Conservation (phyloP, 2,797 vertebrate genomes). For the Danio aesculapii region DNA sequence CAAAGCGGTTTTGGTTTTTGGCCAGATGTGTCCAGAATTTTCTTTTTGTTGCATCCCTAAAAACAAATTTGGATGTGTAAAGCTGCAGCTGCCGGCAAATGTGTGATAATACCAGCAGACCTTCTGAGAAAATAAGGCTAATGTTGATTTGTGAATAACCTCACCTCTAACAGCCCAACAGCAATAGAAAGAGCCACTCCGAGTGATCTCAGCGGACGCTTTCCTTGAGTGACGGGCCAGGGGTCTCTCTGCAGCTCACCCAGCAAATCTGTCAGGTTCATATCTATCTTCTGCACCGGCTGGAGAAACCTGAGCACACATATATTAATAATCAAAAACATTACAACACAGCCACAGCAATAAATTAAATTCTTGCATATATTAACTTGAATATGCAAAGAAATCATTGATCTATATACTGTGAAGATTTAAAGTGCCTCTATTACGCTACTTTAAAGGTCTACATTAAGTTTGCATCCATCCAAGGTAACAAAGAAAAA, state of each 20-base stretch:
- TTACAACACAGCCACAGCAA: not conserved
- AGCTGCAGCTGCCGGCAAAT: not conserved
- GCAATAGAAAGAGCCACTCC: slow-evolving; percentile 95
- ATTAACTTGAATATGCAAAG: too few relatives aligned
- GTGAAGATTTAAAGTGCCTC: too few relatives aligned
- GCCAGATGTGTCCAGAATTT: too few relatives aligned
- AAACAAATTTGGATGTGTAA: not conserved
- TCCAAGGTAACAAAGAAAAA: too few relatives aligned
- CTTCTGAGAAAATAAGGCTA: not conserved
- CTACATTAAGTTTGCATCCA: too few relatives aligned
- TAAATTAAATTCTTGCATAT: not conserved
- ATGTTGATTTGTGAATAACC: not conserved
- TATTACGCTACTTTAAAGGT: too few relatives aligned
- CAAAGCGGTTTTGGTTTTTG: too few relatives aligned
- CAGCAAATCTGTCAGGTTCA: slow-evolving; percentile 97
- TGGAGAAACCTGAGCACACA: slow-evolving; percentile 87
- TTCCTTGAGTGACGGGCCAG: slow-evolving; percentile 96
- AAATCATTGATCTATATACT: too few relatives aligned
- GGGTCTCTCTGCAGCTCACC: slow-evolving; percentile 95
- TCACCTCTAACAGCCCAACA: slow-evolving; percentile 94
- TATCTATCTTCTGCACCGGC: slow-evolving; percentile 96
- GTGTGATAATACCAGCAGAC: not conserved
- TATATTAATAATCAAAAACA: not conserved
- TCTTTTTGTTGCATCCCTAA: too few relatives aligned
- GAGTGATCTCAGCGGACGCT: slow-evolving; percentile 91